Conservation (phyloP, 2,888 invertebrate genomes). For the Copidosoma aretas region DNA sequence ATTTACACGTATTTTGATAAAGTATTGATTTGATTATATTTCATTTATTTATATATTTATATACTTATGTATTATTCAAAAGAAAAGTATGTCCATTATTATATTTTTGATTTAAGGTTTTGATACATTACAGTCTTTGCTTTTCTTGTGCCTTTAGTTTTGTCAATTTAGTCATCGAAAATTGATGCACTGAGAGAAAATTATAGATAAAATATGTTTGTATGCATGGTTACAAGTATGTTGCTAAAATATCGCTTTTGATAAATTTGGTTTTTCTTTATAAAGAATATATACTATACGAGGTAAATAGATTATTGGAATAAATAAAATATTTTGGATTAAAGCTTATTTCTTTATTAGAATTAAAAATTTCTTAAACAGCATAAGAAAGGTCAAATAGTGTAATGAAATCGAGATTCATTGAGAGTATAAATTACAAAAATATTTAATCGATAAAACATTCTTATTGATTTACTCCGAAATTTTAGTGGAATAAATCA, state of each 20-base stretch:
- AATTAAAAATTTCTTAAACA: conserved; percentile 5
- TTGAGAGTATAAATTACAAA: conserved; percentile 13
- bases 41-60: background rate
- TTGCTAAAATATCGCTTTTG: no score
- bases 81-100: conserved; percentile 7
- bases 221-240: no score
- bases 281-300: no score
- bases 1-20: conserved; percentile 17
- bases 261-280: no score
- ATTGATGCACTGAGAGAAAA: conserved; percentile 19
- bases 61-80: conserved; percentile 3
- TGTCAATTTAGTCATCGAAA: conserved; percentile 31
- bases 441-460: conserved; percentile 13
- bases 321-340: no score
- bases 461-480: background rate
- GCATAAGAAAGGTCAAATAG: background rate
- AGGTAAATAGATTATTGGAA: no score
- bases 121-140: conserved; percentile 29
- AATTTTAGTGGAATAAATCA: background rate
- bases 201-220: conserved; percentile 25
- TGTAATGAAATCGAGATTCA: conserved; percentile 21
- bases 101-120: conserved; percentile 31
- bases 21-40: conserved; percentile 28
- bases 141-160: conserved; percentile 2
- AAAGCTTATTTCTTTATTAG: background rate